phyloP scores from a whole-genome alignment of 1,140 invertebrate species.

The Ganaspis sp. region DNA sequence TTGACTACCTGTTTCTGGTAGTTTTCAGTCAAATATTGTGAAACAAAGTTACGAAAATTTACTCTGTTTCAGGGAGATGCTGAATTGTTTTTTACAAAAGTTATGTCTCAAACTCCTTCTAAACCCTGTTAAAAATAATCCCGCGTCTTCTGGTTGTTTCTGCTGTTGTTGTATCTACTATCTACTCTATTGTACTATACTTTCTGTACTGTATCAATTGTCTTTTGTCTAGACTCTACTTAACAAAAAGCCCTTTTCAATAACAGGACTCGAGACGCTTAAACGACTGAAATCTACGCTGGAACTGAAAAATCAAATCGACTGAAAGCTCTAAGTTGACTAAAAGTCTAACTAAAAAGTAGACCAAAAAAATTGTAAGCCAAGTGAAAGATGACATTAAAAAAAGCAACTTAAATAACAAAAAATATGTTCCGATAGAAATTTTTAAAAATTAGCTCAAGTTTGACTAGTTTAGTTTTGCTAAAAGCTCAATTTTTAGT shows the following conservation, averaged over 20 bases:
- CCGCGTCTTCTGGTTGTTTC: constrained; percentile 57
- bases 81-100: constrained; percentile 47
- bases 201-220: constrained; percentile 35
- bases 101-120: neutral
- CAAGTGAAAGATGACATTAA: neutral
- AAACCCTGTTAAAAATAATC: constrained; percentile 29
- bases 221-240: neutral
- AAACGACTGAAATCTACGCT: neutral
- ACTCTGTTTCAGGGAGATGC: constrained; percentile 75
- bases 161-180: constrained; percentile 48
- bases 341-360: neutral
- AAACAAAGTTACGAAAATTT: constrained; percentile 63
- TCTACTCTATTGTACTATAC: constrained; percentile 56
- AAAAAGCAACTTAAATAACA: neutral
- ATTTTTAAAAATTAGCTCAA: too few species aligned
- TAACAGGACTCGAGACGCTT: neutral
- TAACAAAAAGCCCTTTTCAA: neutral
- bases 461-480: too few species aligned
- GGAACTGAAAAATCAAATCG: neutral
- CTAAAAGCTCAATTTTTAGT: too few species aligned
- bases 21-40: constrained; percentile 37
- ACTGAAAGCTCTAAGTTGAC: neutral
- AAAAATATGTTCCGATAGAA: too few species aligned
- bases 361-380: neutral
- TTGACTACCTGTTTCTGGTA: too few species aligned